phyloP scores from a whole-genome alignment of 2,888 invertebrate species.

The Leuctra nigra region DNA sequence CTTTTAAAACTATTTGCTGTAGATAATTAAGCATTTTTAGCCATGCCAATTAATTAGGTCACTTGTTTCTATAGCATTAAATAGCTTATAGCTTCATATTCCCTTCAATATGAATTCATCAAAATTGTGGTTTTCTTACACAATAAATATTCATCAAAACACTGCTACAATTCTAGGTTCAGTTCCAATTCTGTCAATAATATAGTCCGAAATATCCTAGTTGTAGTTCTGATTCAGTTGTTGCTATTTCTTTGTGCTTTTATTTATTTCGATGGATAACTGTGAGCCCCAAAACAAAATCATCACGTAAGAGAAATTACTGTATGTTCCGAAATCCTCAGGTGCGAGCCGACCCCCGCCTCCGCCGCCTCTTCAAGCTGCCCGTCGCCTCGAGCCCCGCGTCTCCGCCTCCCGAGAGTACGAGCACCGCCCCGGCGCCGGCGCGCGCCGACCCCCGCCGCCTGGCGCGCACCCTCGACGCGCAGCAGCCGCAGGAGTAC shows the following conservation, averaged over 20 bases:
- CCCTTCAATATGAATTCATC: no score
- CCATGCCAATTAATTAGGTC: no score
- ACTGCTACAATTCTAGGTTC: no score
- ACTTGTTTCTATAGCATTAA: no score
- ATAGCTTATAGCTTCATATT: no score
- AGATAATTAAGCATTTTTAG: no score
- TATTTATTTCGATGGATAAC: not conserved
- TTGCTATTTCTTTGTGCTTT: not conserved
- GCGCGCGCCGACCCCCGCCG: conserved; percentile 47
- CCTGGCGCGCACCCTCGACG: conserved; percentile 47
- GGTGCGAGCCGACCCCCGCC: conserved; percentile 63
- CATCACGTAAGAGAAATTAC: not conserved
- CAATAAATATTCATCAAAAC: no score
- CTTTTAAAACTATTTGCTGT: no score
- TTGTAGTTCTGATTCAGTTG: no score
- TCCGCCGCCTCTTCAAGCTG: conserved; percentile 66
- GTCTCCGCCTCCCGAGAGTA: conserved; percentile 36
- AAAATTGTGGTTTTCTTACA: no score
- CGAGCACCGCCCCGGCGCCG: not conserved
- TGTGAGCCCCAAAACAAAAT: not conserved
- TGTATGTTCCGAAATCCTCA: conserved; percentile 21
- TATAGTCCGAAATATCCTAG: no score
- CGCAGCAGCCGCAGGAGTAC: conserved; percentile 15
- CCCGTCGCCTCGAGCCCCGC: conserved; percentile 55
- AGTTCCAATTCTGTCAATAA: no score